Percentiles rank a stretch among this genome's conserved stretches.
These are phyloP conservation scores for Apis mellifera DNA, from an alignment of 1,140 invertebrate species.

Conservation along the genomic window Amel_HAv3.1 CM009940.2:3483501-3484000, in stretches of 20 bases:
- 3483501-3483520: neutral
- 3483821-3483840: conserved; percentile 55
- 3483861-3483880: conserved; percentile 6
- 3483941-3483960: conserved; percentile 1
- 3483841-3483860: conserved; percentile 42
- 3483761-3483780: conserved; percentile 65
- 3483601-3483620: conserved; percentile 67
- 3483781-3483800: conserved; percentile 48
- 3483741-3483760: conserved; percentile 72
- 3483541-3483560: neutral
- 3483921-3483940: conserved; percentile 37
- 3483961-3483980: conserved; percentile 42
- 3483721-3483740: neutral
- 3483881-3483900: conserved; percentile 7
- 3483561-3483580: conserved; percentile 37
- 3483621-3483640: conserved; percentile 46
- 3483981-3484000: conserved; percentile 54
- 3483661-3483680: conserved; percentile 54
- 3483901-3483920: conserved; percentile 53
- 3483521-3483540: neutral
- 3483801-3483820: conserved; percentile 69
- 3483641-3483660: conserved; percentile 9
- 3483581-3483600: conserved; percentile 37
- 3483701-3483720: neutral
- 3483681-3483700: conserved; percentile 40